A percentile compares a stretch with the other conserved stretches of the same genome.
Evolutionary conservation across 2,888 invertebrate species (phyloP).

Genomic region (Paralinhomoeus sp.): DNA sequence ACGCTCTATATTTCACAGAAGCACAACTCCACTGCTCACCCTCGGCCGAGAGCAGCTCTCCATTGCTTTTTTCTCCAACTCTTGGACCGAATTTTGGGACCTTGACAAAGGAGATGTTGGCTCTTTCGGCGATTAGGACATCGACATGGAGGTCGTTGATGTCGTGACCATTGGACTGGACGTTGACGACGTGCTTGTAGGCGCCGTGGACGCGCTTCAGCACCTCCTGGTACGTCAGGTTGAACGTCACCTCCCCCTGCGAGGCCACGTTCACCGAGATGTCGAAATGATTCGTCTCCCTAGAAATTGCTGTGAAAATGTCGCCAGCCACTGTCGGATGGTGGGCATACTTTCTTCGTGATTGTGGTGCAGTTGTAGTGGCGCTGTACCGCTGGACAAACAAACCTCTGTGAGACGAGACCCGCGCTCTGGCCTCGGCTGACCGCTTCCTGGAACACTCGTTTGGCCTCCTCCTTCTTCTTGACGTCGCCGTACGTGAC

Average conservation of each 20-base stretch:
- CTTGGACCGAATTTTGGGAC: constrained; percentile 36
- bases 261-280: constrained; percentile 5
- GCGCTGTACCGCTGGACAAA: no score
- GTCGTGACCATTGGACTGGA: constrained; percentile 37
- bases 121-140: constrained; percentile 41
- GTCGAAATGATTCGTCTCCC: constrained; percentile 6
- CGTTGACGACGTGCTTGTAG: constrained; percentile 45
- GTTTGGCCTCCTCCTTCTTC: no score
- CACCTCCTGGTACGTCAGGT: constrained; percentile 49
- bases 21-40: no score
- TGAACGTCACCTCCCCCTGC: constrained; percentile 37
- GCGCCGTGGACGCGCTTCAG: constrained; percentile 40
- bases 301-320: no score
- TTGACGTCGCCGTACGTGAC: no score
- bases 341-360: no score
- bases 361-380: no score
- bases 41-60: neutral
- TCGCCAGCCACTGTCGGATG: no score
- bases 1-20: no score
- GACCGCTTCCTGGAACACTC: no score
- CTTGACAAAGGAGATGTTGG: constrained; percentile 38
- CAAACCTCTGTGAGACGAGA: no score
- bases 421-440: no score
- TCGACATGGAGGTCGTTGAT: constrained; percentile 33
- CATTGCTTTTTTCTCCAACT: constrained; percentile 5